Percentiles rank a stretch among this genome's conserved stretches.
Evolutionary conservation across 1,140 invertebrate genomes (phyloP).

Genomic region (Hermatobates lingyangjiaoensis): DNA sequence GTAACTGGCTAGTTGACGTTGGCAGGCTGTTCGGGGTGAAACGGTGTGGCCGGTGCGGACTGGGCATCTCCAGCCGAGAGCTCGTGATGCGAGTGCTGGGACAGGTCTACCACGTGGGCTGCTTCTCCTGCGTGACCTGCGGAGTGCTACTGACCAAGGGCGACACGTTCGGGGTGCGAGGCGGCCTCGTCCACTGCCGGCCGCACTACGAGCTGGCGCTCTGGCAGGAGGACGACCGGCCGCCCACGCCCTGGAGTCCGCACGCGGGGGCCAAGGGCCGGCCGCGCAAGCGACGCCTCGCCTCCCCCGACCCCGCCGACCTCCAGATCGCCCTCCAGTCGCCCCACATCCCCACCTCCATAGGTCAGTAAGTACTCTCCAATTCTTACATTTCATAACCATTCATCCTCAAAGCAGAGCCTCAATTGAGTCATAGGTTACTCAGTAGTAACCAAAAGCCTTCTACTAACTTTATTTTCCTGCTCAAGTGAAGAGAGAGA

Average conservation of each 20-base stretch:
- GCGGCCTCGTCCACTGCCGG: conserved; percentile 27
- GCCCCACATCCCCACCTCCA: neutral
- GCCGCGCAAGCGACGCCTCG: conserved; percentile 59
- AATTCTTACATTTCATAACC: neutral
- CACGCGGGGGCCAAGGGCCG: conserved; percentile 50
- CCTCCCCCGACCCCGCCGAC: conserved; percentile 25
- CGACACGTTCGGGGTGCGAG: conserved; percentile 72
- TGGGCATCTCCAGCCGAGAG: conserved; percentile 70
- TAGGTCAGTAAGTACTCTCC: conserved; percentile 1
- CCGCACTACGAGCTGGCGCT: conserved; percentile 41
- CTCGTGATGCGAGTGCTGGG: conserved; percentile 79
- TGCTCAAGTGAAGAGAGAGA: no score
- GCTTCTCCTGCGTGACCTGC: conserved; percentile 77
- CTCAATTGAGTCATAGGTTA: no score
- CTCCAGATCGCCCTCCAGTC: conserved; percentile 36
- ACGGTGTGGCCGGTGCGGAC: conserved; percentile 63
- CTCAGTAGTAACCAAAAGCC: no score
- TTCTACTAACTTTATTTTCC: no score
- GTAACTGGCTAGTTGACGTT: no score
- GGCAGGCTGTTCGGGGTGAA: conserved; percentile 55
- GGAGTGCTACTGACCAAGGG: conserved; percentile 54
- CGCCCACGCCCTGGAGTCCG: conserved; percentile 35
- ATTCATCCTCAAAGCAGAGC: no score
- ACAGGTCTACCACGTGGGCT: conserved; percentile 74
- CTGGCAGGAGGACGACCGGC: conserved; percentile 22